These are phyloP conservation scores for Heteronetta atricapilla DNA, from an alignment of 2,113 vertebrate genomes.

Conservation along the genomic window DNA sequence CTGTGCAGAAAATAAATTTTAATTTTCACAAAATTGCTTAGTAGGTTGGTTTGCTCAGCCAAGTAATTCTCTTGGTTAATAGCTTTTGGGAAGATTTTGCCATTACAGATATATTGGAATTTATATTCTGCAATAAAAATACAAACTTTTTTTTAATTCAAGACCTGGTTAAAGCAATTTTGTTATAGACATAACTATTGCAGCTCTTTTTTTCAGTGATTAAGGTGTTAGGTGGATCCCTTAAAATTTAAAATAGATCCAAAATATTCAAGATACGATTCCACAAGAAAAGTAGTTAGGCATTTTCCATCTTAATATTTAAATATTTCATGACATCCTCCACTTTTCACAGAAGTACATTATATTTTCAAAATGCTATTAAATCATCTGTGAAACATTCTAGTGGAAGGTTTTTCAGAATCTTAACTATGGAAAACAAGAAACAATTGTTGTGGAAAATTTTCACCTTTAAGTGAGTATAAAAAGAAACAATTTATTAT, in stretches of 20 bases:
- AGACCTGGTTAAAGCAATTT: constrained; percentile 8
- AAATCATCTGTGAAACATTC: neutral
- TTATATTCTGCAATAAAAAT: constrained; percentile 29
- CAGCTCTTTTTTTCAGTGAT: neutral
- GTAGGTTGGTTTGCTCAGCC: neutral
- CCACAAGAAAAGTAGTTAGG: neutral
- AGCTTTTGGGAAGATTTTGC: constrained; percentile 26
- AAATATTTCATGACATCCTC: constrained; percentile 20
- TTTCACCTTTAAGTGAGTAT: neutral
- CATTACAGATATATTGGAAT: neutral
- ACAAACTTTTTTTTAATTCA: neutral
- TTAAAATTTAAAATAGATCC: constrained; percentile 18
- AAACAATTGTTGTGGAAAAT: neutral
- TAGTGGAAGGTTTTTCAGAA: neutral
- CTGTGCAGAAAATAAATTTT: constrained; percentile 36
- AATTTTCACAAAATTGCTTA: constrained; percentile 36
- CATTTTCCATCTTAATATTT: constrained; percentile 29
- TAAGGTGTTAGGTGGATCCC: neutral
- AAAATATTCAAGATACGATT: neutral
- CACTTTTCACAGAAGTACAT: neutral
- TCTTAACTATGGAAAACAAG: neutral
- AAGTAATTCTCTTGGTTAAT: constrained; percentile 36
- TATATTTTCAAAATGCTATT: constrained; percentile 13
- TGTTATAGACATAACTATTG: neutral
- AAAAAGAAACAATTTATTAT: neutral